phyloP scores from a whole-genome alignment of 2,797 vertebrate genomes.

The Crocodylus rhombifer region DNA sequence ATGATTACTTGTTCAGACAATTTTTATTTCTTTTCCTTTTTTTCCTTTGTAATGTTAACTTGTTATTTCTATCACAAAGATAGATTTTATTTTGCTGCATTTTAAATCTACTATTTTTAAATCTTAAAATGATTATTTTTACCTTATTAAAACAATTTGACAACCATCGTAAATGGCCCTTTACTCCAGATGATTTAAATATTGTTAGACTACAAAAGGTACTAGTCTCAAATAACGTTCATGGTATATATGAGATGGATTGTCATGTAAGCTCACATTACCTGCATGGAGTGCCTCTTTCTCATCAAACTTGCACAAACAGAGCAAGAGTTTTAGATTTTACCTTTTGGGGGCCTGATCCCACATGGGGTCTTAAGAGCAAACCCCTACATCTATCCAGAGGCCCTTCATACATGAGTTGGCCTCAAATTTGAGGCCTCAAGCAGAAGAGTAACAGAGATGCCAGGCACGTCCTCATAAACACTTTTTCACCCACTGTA shows the following conservation, averaged over 20 bases:
- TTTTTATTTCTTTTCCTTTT: background rate
- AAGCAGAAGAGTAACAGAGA: background rate
- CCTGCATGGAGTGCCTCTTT: rapidly evolving
- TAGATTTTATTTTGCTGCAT: background rate
- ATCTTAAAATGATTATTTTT: background rate
- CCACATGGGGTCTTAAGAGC: background rate
- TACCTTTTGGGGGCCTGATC: background rate
- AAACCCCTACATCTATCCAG: background rate
- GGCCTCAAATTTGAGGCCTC: background rate
- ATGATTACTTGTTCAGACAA: background rate
- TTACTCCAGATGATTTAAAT: background rate
- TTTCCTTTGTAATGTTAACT: background rate
- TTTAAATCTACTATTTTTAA: background rate
- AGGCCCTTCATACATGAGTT: background rate
- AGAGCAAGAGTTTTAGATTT: background rate
- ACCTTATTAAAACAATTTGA: background rate
- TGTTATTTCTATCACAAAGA: background rate
- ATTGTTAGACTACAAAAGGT: background rate
- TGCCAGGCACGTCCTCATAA: background rate
- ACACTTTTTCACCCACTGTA: background rate
- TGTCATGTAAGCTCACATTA: background rate
- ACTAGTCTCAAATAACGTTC: background rate
- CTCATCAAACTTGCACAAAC: background rate
- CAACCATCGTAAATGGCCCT: rapidly evolving
- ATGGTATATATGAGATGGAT: background rate